phyloP scores from a whole-genome alignment of 2,888 invertebrate species.

The Acronicta leporina region DNA sequence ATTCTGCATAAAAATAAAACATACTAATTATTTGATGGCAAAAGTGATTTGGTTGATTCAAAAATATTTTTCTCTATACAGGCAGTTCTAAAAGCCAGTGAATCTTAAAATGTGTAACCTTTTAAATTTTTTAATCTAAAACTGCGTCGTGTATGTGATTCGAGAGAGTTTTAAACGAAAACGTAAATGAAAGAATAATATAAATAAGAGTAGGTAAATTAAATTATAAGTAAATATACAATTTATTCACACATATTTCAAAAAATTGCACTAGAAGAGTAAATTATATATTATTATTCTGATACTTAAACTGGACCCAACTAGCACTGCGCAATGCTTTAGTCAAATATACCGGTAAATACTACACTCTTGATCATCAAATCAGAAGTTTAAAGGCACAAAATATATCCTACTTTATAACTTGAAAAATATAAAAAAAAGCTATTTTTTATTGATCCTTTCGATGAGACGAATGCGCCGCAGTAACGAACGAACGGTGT shows the following conservation, averaged over 20 bases:
- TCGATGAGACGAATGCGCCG: too few relatives aligned
- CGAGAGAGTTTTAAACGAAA: conserved; percentile 77
- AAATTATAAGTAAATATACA: conserved; percentile 70
- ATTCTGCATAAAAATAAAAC: background rate
- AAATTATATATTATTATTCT: conserved; percentile 53
- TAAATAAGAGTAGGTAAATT: conserved; percentile 60
- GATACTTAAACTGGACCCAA: conserved; percentile 5
- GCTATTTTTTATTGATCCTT: too few relatives aligned
- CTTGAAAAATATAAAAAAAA: too few relatives aligned
- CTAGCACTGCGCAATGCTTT: background rate
- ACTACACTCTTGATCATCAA: too few relatives aligned
- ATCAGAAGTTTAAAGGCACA: too few relatives aligned
- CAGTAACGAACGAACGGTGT: too few relatives aligned
- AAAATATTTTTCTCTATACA: background rate
- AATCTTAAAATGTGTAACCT: conserved; percentile 2
- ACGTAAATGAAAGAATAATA: conserved; percentile 69
- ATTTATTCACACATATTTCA: conserved; percentile 80
- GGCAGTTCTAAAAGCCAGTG: background rate
- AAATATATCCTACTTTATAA: too few relatives aligned
- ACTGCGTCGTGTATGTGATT: conserved; percentile 82
- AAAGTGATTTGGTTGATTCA: background rate
- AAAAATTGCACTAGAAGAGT: conserved; percentile 79
- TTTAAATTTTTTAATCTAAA: conserved; percentile 66
- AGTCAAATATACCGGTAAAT: too few relatives aligned
- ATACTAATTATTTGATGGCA: background rate